phyloP scores from a whole-genome alignment of 2,113 vertebrate genomes.

The Brienomyrus longianalis region DNA sequence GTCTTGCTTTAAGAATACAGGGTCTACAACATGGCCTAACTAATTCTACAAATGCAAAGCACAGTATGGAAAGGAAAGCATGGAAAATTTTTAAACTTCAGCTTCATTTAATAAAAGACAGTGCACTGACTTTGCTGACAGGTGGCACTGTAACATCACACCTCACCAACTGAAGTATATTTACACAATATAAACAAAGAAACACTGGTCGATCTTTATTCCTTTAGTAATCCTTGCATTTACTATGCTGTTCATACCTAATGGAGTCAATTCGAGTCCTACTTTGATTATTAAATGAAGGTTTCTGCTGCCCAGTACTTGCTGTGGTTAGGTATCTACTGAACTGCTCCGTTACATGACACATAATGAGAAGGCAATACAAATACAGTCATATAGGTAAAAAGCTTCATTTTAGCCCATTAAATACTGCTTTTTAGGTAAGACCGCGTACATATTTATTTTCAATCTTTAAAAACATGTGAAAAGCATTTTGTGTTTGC shows the following conservation, averaged over 20 bases:
- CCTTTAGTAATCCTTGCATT: background rate
- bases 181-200: background rate
- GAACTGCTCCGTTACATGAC: background rate
- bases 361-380: background rate
- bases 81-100: background rate
- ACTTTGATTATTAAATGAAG: background rate
- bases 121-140: background rate
- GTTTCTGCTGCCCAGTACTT: background rate
- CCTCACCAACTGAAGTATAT: background rate
- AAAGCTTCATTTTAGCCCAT: background rate
- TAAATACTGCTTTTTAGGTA: background rate
- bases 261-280: background rate
- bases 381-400: background rate
- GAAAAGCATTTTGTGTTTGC: background rate
- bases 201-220: background rate
- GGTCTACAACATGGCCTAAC: background rate
- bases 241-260: background rate
- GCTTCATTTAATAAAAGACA: background rate
- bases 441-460: background rate
- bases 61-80: background rate
- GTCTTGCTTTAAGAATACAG: background rate
- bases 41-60: background rate
- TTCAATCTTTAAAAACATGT: background rate
- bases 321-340: background rate
- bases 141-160: background rate